Base-by-base conservation (phyloP, 1,140 invertebrate genomes). In the Drosophila subpulchrella region DNA sequence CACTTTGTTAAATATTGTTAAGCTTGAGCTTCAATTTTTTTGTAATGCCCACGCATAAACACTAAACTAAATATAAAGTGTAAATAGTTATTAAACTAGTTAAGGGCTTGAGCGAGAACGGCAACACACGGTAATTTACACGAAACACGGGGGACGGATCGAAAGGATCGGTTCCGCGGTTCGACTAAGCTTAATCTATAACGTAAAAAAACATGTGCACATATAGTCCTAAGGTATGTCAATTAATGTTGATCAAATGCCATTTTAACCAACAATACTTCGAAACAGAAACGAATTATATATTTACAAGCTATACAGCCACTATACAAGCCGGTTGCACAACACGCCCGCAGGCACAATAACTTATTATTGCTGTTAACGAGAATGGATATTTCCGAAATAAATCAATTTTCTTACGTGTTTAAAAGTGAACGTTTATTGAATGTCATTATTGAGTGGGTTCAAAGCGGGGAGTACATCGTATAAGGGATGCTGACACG, bases 1-100 rank as follows among this genome's bases (percentile, higher is more conserved):
- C 53, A 76, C 72, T 79, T 88, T 88, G 84, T 88, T 88, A 88
- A 73, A 89, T 82, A 83, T 79, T 89, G 79, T 75, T 88, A 80
- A 81, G 71, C 78, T 75, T 78, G 44, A 62, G 67, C 65, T 57
- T 61, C 42, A 59, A 51, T 60, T 56, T 53, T 63, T 60, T 72
- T 78, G 60, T 75, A 71, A 55, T 60, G 55, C 39, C 55, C 39
- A 57, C 55, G 60, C 60, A 60, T 60, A 62, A 62, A 42, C 30
- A 47, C 42, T 42, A 54, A 62, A 54, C 32, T 24, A 74, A 54
- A 39, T 17, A 50, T 30, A 70, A 50, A 17, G 60, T 68, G 65
- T 68, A 68, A 53, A 68, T 68, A 68, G 15, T 44, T 36, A 53
- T 51, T 44, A 6, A 65, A 36, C 32, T 53, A 67, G 46, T 65